Base-by-base conservation (phyloP, 2,113 vertebrate genomes). In the mouse (Mus musculus) region DNA sequence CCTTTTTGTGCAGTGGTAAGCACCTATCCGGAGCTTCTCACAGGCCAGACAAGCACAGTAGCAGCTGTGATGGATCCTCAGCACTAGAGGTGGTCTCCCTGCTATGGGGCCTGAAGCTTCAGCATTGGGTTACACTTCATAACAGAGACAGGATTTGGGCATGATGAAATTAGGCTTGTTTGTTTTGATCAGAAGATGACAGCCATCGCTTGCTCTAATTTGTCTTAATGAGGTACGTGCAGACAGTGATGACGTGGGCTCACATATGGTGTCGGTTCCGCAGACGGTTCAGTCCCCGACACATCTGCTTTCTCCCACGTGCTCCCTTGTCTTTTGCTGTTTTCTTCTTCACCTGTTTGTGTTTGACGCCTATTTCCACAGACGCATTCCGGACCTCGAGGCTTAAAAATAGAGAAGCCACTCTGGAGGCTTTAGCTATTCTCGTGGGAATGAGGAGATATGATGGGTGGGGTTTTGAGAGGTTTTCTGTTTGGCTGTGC, bases 101-200 rank as follows among this genome's bases (percentile, higher is more conserved):
- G 2, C 30, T 56, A 19, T 52, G 73, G 20, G 49, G 22, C 8
- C 9, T 69, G 33, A 49, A 75, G n/a, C 52, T 16, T 78, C 69
- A n/a, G 3, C 19, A 1, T 17, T 17, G 84, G 22, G 19, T 42
- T 85, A 7, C 59, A 88, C 39, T 94, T 89, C 11, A 8, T 36
- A 85, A 85, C 12, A 17, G 59, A 96, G 77, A 59, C 11, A 56
- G 56, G 65, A 72, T 22, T 67, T 13, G 30, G 81, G 90, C 30
- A 9, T 0, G 0, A 73, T 87, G 73, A 95, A 91, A 72, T 91
- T 54, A 96, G 61, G 82, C 5, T 52, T 97, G 97, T 97, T 96
- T 97, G 91, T 95, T 96, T 96, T 96, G 78, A 96, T 98, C 93
- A 71, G 92, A 89, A 96, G 90, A 81, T 8, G 11, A 88, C 95